Base-by-base conservation (phyloP, 2,888 invertebrate genomes). In the Eucriotettix oculatus region DNA sequence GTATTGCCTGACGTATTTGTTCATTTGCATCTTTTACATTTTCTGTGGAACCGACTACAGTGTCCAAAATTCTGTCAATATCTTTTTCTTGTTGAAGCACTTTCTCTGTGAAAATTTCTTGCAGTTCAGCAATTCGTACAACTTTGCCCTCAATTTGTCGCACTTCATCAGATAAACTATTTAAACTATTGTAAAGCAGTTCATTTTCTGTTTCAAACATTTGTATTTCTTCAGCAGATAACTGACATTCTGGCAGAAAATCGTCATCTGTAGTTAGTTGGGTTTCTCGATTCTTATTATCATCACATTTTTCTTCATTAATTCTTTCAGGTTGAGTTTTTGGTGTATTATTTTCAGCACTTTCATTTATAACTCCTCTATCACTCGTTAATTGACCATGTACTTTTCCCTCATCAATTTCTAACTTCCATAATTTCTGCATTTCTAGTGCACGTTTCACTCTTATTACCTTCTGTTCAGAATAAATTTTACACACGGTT, bases 11-110 rank as follows among this genome's bases (percentile, higher is more conserved):
- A 65, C 95, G 81, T 58, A 99, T 92, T 75, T 97, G 95, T 69
- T 96, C 95, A 75, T 99, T 99, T 1, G 94, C 98, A 74, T 92
- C 92, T 70, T 87, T 88, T 16, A 99, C 87, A 74, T 97, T 96
- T 74, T 97, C 97, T 1, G 96, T 95, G 0, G 96, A 84, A 0
- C 91, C 88, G 17, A 94, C 85, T 1, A 96, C 91, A 10, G 88
- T 87, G 59, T 87, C 89, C 48, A 89, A 84, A 72, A 99, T 87
- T 66, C 90, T 78, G 67, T 96, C 94, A 66, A 99, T 88, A 68
- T 95, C 94, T 68, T 86, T 86, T 69, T 97, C 95, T 77, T 97
- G 97, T 71, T 93, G 85, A 58, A 96, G 75, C 29, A 66, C 83
- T 88, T 98, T 80, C 64, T 98, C 97, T 12, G 96, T 90, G 69